Evolutionary conservation across 2,888 invertebrate species (phyloP), one percentile per base, ranked within the genome.

Genomic region (Chesias legatella): DNA sequence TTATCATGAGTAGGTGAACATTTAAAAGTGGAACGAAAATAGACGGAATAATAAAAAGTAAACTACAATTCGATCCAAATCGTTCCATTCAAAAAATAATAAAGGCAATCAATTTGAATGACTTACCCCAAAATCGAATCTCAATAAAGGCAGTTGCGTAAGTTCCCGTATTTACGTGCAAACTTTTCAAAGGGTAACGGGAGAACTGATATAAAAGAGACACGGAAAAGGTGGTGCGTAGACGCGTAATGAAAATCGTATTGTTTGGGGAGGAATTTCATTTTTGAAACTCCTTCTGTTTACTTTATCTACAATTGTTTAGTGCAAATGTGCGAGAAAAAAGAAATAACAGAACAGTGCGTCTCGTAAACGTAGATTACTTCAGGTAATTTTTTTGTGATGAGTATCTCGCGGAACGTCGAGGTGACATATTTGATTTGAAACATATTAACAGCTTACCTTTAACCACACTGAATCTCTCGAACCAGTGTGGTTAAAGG

Each of bases 161-260:
- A 58, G 56, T 56, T 61, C 55, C 27, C 43, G 51, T 49, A 49
- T 48, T 49, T 51, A 45, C 44, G 33, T 55, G 58, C 55, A 46
- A 77, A 82, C 69, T 80, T 84, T 74, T 74, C 72, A 79, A 81
- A 81, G 81, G 80, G 84, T 79, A 79, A 74, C 69, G 75, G 68
- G 62, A 65, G 62, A 73, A 75, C 73, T 74, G 76, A 76, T 77
- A 77, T 71, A 67, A 65, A 67, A 59, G 65, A 76, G 73, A 88
- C 80, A 79, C 62, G 77, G 67, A 79, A 81, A 79, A 82, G 84
- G 82, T 81, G 81, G 83, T 71, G 63, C 80, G 70, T 70, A 59
- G 58, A 65, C 60, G 53, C 52, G 46, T 52, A 55, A 52, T 51
- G 55, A 55, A 50, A 51, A 37, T 45, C 48, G 46, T 51, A 43